These are phyloP conservation scores for Eonycteris spelaea DNA, from an alignment of 2,113 vertebrate species.

Conservation along the genomic window DNA sequence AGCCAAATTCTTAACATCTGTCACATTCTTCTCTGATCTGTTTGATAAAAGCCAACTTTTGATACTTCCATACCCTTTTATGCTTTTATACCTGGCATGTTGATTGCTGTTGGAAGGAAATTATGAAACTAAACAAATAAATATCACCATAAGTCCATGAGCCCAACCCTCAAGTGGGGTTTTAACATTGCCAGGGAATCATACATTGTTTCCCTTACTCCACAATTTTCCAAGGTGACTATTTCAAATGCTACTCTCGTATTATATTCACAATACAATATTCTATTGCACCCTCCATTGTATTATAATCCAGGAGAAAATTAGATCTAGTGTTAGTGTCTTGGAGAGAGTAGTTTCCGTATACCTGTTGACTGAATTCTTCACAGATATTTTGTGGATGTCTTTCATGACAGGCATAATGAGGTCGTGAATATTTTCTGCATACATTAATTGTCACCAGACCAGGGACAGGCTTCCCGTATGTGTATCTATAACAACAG, in stretches of 20 bases:
- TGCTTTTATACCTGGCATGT: background rate
- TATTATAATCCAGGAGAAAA: background rate
- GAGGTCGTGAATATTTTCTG: background rate
- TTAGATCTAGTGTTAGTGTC: background rate
- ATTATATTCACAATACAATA: background rate
- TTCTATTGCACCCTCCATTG: background rate
- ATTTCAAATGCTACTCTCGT: background rate
- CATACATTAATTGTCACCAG: conserved; percentile 70
- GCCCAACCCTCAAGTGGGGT: background rate
- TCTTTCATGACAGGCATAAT: background rate
- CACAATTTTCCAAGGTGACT: background rate
- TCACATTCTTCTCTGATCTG: background rate
- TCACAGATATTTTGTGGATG: conserved; percentile 72
- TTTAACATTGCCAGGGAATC: background rate
- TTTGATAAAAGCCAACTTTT: background rate
- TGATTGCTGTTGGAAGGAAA: background rate
- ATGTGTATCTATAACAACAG: conserved; percentile 79
- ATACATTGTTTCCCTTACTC: background rate
- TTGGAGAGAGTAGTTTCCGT: background rate
- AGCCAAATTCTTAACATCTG: background rate
- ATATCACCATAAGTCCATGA: background rate
- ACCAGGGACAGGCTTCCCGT: conserved; percentile 82
- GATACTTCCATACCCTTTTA: background rate
- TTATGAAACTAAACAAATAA: background rate
- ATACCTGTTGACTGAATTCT: conserved; percentile 77